Base-by-base conservation (phyloP, 1,140 invertebrate species). In the Eurytemora carolleeae region DNA sequence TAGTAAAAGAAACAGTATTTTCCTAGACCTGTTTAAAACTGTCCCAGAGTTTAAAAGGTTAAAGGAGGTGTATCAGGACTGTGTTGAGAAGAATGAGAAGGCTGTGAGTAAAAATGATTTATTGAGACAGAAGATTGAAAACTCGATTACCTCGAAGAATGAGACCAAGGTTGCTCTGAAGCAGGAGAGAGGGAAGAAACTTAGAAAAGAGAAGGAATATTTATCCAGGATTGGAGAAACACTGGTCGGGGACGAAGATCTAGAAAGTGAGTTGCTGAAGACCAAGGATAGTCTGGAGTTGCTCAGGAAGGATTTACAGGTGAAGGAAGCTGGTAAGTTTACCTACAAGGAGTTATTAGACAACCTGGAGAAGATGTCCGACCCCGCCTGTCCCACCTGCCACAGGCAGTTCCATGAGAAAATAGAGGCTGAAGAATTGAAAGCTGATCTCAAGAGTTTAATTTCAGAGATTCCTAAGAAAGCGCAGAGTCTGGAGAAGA, bases 281-380 rank as follows among this genome's bases (percentile, higher is more conserved):
- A 18, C 60, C 24, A 62, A 62, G 18, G 31, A 19, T 54, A 53
- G 57, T n/a, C 3, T 62, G 17, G 55, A 62, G 19, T 20, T 58
- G 15, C 19, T 22, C 16, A 18, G 60, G 26, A 17, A 17, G 21
- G 60, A 62, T 19, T 19, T 62, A 16, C 60, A 62, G 53, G 60
- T 62, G 20, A 62, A 62, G 31, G 60, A 62, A 21, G 60, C 60
- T 18, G 54, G 54, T 18, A 62, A 19, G 23, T 56, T 57, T 54
- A 57, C 23, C 7, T 62, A 56, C 26, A 56, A 26, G 1, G 60
- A 62, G 20, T 24, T 56, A 24, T 19, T 62, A 3, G 60, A 55
- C 17, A 57, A 53, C 19, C 23, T 62, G 21, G 26, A 55, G 2
- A 31, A 22, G 23, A 57, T 23, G 21, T 18, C 18, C 2, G 53